Evolutionary conservation across 2,797 vertebrate species (phyloP).

Genomic region (Lepidocolaptes lacrymiger): DNA sequence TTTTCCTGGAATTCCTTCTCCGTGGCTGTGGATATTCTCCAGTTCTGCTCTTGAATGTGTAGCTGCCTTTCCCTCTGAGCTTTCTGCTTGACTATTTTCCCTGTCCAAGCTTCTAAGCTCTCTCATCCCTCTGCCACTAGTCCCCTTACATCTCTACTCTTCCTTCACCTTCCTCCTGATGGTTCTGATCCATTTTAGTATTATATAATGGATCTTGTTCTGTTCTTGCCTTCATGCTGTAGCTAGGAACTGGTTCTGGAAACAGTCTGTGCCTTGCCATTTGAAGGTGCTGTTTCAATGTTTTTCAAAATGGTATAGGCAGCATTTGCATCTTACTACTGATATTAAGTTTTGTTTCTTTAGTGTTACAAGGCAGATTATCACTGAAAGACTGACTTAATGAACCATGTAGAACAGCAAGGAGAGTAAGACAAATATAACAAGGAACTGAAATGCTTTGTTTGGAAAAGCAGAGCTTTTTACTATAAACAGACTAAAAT

Average conservation of each 20-base stretch:
- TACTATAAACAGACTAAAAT: neutral
- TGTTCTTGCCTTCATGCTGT: neutral
- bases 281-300: neutral
- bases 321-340: neutral
- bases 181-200: neutral
- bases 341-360: neutral
- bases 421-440: neutral
- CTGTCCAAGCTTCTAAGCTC: neutral
- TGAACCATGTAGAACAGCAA: accelerated
- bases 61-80: neutral
- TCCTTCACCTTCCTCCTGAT: neutral
- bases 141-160: neutral
- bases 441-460: neutral
- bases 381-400: neutral
- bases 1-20: neutral
- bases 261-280: neutral
- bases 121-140: neutral
- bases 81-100: neutral
- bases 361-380: neutral
- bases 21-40: neutral
- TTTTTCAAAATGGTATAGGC: neutral
- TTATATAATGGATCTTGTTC: neutral
- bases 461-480: neutral
- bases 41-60: neutral
- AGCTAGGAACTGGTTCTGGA: neutral